Evolutionary conservation across 2,888 invertebrate genomes (phyloP).

Genomic region (Sepioteuthis lessoniana): DNA sequence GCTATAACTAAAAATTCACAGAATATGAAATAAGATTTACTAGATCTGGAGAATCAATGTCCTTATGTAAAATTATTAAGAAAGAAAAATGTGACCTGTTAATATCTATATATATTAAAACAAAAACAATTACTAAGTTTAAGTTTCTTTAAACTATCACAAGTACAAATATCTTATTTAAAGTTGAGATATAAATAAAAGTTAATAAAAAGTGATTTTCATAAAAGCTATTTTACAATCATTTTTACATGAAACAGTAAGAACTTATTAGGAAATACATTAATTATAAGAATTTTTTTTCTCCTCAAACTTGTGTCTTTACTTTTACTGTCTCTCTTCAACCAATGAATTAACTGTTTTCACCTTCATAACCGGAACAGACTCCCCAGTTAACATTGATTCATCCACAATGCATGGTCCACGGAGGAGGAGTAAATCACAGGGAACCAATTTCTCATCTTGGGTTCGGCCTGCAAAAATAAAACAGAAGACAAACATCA

Average conservation of each 20-base stretch:
- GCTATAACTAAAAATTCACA: too few relatives aligned
- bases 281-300: background rate
- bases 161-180: too few relatives aligned
- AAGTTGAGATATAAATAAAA: too few relatives aligned
- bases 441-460: conserved; percentile 93
- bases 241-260: background rate
- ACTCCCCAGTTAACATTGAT: conserved; percentile 98
- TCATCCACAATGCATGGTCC: conserved; percentile 99
- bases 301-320: background rate
- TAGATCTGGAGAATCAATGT: too few relatives aligned
- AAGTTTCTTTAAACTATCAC: too few relatives aligned
- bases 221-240: too few relatives aligned
- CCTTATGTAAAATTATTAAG: too few relatives aligned
- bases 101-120: too few relatives aligned
- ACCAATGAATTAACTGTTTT: background rate
- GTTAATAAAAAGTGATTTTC: too few relatives aligned
- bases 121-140: too few relatives aligned
- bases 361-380: conserved; percentile 97
- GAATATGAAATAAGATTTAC: too few relatives aligned
- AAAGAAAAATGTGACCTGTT: too few relatives aligned
- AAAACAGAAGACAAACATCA: background rate
- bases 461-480: conserved; percentile 81
- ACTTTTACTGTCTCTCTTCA: background rate
- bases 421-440: conserved; percentile 92
- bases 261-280: background rate